phyloP scores from a whole-genome alignment of 2,113 vertebrate species.

The Pristiophorus japonicus region DNA sequence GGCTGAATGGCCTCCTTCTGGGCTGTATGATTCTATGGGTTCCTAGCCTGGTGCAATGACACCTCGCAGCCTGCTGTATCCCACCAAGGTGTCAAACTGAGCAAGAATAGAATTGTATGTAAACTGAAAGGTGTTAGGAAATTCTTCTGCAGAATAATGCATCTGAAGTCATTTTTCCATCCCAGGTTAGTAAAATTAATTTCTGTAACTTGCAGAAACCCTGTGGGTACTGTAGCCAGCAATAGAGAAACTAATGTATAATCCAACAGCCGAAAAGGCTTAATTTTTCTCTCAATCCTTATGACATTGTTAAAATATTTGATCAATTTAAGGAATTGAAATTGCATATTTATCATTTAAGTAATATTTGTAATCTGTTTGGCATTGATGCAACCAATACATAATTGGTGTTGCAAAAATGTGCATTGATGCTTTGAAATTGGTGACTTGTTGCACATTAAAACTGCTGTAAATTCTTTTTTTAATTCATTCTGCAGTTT shows the following conservation, averaged over 20 bases:
- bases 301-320: background rate
- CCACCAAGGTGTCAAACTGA: background rate
- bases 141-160: background rate
- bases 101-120: background rate
- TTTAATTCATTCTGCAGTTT: conserved; percentile 58
- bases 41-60: background rate
- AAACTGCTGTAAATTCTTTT: background rate
- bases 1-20: background rate
- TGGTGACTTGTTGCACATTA: background rate
- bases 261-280: background rate
- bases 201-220: background rate
- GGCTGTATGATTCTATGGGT: too few relatives aligned
- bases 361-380: background rate
- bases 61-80: too few relatives aligned
- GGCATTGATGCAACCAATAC: background rate
- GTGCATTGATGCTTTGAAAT: background rate
- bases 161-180: background rate
- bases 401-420: background rate
- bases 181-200: background rate
- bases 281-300: background rate
- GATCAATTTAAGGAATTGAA: background rate
- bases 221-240: background rate
- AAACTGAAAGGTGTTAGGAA: background rate
- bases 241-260: background rate
- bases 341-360: background rate